Conservation (phyloP, 92 coral and sea anemone genomes). For the Meandrina meandrites region DNA sequence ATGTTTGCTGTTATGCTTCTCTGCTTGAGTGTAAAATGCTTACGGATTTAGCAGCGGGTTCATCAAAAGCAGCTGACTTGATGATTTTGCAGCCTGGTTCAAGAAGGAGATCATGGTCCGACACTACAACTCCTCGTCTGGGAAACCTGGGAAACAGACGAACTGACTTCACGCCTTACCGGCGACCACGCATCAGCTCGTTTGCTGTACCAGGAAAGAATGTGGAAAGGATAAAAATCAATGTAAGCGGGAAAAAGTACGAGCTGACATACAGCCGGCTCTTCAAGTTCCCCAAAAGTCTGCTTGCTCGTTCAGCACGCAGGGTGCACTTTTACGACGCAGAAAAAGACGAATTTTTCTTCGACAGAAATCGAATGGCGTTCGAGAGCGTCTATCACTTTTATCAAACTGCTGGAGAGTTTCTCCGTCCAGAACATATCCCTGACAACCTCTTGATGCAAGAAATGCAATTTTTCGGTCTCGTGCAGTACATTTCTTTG, state of each 20-base stretch:
- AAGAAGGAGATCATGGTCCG: conserved; percentile 24
- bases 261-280: conserved; percentile 46
- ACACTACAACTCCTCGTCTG: conserved; percentile 4
- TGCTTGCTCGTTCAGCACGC: conserved; percentile 50
- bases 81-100: conserved; percentile 23
- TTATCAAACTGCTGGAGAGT: conserved; percentile 52
- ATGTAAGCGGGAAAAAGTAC: conserved; percentile 65
- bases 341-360: conserved; percentile 58
- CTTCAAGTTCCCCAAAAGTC: conserved; percentile 57
- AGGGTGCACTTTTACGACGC: conserved; percentile 58
- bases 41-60: conserved; percentile 5
- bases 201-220: conserved; percentile 37
- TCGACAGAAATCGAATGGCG: conserved; percentile 69
- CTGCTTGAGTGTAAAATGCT: background rate
- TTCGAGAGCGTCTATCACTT: conserved; percentile 63
- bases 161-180: background rate
- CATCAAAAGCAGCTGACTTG: background rate
- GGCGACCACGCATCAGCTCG: conserved; percentile 11
- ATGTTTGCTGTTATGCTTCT: background rate
- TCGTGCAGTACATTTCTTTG: conserved; percentile 39
- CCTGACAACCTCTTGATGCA: conserved; percentile 58
- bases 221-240: conserved; percentile 37
- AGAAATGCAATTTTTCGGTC: conserved; percentile 69
- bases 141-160: background rate
- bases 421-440: conserved; percentile 52